Evolutionary conservation across 2,888 invertebrate genomes (phyloP).

Genomic region (Phyllotreta striolata): DNA sequence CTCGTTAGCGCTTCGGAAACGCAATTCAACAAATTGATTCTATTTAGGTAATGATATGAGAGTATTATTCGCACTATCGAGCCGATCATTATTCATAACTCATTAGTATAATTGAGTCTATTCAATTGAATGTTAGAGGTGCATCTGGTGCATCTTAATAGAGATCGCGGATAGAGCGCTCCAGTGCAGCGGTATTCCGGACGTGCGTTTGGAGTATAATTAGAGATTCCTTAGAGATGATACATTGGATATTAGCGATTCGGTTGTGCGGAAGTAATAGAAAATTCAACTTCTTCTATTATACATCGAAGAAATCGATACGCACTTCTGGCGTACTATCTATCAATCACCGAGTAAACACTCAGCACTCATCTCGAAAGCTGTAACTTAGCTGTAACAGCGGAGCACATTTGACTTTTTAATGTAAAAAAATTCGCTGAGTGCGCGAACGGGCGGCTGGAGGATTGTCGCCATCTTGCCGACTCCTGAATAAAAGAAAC

Average conservation of each 20-base stretch:
- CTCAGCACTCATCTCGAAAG: too few species aligned
- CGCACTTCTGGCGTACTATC: too few species aligned
- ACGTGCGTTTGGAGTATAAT: too few species aligned
- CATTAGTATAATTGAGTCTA: constrained; percentile 13
- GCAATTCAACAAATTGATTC: constrained; percentile 19
- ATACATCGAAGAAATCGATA: too few species aligned
- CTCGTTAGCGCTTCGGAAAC: constrained; percentile 5
- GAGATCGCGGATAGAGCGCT: not conserved
- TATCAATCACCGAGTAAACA: too few species aligned
- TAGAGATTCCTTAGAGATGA: too few species aligned
- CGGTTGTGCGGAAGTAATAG: too few species aligned
- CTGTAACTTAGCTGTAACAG: too few species aligned
- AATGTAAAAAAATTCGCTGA: constrained; percentile 23
- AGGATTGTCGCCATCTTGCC: constrained; percentile 7
- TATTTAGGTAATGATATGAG: constrained; percentile 20
- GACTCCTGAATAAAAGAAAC: not conserved
- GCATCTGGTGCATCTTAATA: constrained; percentile 14
- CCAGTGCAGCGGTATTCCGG: too few species aligned
- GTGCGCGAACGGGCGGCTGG: constrained; percentile 6
- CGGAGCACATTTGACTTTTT: constrained; percentile 18
- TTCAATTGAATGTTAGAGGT: constrained; percentile 13
- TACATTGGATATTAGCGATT: too few species aligned
- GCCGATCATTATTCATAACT: constrained; percentile 9
- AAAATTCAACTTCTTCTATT: too few species aligned
- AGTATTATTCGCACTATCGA: not conserved